phyloP scores from a whole-genome alignment of 2,113 vertebrate genomes.

The Nesogale talazaci region DNA sequence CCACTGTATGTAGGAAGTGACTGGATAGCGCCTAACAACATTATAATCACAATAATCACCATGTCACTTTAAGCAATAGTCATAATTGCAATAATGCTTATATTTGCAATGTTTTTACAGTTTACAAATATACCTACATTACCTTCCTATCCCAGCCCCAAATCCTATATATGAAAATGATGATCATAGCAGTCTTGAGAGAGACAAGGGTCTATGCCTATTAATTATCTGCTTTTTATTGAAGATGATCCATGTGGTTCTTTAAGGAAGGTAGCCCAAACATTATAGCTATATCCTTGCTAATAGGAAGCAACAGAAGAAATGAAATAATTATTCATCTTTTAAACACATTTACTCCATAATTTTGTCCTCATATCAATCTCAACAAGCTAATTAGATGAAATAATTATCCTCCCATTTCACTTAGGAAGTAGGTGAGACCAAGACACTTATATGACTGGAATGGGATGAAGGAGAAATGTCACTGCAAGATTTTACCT shows the following conservation, averaged over 20 bases:
- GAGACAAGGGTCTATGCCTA: background rate
- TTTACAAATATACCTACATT: background rate
- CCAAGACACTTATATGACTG: constrained; percentile 2
- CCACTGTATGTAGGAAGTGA: too few species aligned
- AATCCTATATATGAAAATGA: background rate
- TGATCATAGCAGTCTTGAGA: background rate
- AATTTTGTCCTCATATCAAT: background rate
- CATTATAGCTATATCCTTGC: background rate
- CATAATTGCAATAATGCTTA: background rate
- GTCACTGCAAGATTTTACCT: background rate
- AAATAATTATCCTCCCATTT: background rate
- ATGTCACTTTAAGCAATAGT: background rate
- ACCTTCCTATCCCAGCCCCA: background rate
- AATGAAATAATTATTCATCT: background rate
- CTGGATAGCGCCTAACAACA: too few species aligned
- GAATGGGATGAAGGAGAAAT: background rate
- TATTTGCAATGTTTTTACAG: background rate
- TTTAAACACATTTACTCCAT: background rate
- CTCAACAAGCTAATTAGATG: background rate
- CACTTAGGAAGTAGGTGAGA: background rate
- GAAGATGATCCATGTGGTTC: background rate
- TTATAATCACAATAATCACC: background rate
- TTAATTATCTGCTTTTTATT: background rate
- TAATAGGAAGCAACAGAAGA: constrained; percentile 18
- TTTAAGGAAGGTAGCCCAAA: background rate